Evolutionary conservation across 2,888 invertebrate species (phyloP).

Genomic region (Anticlea derivata): DNA sequence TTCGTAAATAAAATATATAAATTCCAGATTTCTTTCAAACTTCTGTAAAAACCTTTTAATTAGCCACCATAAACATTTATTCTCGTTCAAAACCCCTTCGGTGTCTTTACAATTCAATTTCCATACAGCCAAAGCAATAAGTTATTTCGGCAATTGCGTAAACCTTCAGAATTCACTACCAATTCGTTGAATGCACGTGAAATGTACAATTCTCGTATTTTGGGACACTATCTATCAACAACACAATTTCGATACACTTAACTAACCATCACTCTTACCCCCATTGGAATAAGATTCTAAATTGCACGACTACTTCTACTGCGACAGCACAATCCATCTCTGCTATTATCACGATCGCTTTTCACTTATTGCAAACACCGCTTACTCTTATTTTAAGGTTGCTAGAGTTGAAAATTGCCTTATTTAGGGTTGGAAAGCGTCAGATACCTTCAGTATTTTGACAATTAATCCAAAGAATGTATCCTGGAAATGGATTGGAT

Average conservation of each 20-base stretch:
- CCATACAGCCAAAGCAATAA: constrained; percentile 31
- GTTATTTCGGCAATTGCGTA: constrained; percentile 47
- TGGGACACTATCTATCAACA: constrained; percentile 44
- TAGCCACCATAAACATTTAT: background rate
- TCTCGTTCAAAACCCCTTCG: background rate
- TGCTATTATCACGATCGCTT: constrained; percentile 1
- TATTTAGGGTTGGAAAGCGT: background rate
- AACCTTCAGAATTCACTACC: constrained; percentile 61
- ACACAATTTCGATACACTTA: constrained; percentile 4
- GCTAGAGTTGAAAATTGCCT: constrained; percentile 12
- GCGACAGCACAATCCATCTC: background rate
- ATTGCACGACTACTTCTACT: constrained; percentile 22
- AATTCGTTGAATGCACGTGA: constrained; percentile 66
- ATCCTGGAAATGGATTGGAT: constrained; percentile 79
- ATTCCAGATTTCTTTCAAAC: too few species aligned
- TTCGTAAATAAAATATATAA: too few species aligned
- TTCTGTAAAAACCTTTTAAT: too few species aligned
- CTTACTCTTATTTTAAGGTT: background rate
- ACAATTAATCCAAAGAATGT: constrained; percentile 74
- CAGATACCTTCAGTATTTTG: constrained; percentile 28
- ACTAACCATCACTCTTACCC: constrained; percentile 14
- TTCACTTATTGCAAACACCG: background rate
- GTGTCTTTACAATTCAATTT: background rate
- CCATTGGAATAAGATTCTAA: constrained; percentile 20
- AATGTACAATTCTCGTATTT: constrained; percentile 74